Evolutionary conservation across 2,888 invertebrate genomes (phyloP).

Genomic region (Meliscaeva auricollis): DNA sequence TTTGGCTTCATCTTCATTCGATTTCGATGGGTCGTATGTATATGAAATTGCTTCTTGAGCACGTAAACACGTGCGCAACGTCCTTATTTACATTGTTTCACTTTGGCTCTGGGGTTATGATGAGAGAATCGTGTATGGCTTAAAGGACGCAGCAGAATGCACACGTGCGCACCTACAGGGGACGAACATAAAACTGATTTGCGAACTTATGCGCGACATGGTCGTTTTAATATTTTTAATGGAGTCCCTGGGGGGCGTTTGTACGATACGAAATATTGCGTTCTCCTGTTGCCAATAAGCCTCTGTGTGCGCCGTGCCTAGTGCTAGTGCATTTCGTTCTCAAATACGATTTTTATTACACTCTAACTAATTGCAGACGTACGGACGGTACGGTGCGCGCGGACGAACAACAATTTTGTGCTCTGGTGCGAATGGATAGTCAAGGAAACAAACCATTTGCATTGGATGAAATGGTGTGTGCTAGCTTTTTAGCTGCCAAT

Average conservation of each 20-base stretch:
- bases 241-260: constrained; percentile 72
- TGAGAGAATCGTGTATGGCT: constrained; percentile 41
- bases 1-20: constrained; percentile 56
- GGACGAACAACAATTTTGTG: constrained; percentile 37
- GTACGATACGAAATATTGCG: constrained; percentile 44
- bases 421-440: constrained; percentile 43
- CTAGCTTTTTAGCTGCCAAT: constrained; percentile 31
- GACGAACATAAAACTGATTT: constrained; percentile 77
- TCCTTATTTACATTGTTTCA: constrained; percentile 71
- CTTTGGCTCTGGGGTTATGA: constrained; percentile 43
- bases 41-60: constrained; percentile 58
- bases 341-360: constrained; percentile 67
- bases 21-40: neutral
- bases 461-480: neutral
- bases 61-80: constrained; percentile 66
- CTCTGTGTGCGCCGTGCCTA: neutral
- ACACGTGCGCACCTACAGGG: constrained; percentile 84
- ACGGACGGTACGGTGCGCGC: constrained; percentile 8
- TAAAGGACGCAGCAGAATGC: constrained; percentile 77
- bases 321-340: constrained; percentile 23
- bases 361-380: constrained; percentile 74
- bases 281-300: constrained; percentile 29
- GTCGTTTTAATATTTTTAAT: constrained; percentile 74
- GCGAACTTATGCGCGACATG: constrained; percentile 75
- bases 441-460: constrained; percentile 25